Evolutionary conservation across 2,113 vertebrate genomes (phyloP).

Genomic region (Sakesphorus luctuosus): DNA sequence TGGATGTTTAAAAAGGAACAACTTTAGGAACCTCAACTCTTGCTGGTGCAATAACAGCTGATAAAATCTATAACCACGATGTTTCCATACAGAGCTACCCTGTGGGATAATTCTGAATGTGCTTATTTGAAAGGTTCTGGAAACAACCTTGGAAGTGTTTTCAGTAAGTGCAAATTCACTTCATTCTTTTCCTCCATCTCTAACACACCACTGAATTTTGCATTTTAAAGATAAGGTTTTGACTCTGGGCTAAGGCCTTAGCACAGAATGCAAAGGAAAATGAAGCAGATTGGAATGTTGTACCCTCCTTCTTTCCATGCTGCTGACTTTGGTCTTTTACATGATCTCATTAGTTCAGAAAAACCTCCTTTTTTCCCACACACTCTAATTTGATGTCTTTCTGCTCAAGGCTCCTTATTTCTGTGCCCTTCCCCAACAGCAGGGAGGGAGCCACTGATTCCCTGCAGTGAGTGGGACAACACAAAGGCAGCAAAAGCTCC

Average conservation of each 20-base stretch:
- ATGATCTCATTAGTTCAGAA: not conserved
- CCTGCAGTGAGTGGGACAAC: not conserved
- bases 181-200: not conserved
- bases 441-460: not conserved
- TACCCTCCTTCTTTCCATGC: not conserved
- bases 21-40: not conserved
- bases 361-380: not conserved
- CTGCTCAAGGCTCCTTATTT: not conserved
- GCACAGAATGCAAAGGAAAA: not conserved
- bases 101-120: not conserved
- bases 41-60: not conserved
- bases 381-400: not conserved
- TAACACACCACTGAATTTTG: not conserved
- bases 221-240: not conserved
- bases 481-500: not conserved
- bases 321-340: not conserved
- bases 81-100: not conserved
- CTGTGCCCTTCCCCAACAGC: not conserved
- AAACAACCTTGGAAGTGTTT: not conserved
- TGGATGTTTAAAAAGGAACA: not conserved
- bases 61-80: not conserved
- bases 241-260: not conserved
- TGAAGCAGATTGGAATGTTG: not conserved
- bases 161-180: not conserved
- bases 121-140: not conserved